Conservation (phyloP, 2,888 invertebrate species). For the Cheiracanthium punctorium region DNA sequence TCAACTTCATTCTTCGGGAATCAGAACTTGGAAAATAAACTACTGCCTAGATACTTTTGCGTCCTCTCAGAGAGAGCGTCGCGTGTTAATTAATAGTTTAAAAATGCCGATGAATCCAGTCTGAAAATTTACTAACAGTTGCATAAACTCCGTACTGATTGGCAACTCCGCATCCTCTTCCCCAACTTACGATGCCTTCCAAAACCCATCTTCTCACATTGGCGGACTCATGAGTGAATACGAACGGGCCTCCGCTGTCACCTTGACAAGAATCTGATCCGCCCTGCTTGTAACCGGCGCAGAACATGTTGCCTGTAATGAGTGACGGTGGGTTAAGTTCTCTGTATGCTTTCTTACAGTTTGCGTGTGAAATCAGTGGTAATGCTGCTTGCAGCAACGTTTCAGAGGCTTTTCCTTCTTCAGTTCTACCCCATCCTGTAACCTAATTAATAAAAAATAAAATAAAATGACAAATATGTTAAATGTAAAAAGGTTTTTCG, state of each 20-base stretch:
- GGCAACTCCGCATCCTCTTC: constrained; percentile 71
- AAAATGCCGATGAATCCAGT: constrained; percentile 71
- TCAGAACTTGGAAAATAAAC: too few species aligned
- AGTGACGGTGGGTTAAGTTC: constrained; percentile 59
- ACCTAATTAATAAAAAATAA: constrained; percentile 54
- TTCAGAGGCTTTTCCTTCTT: constrained; percentile 65
- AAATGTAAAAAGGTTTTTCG: too few species aligned
- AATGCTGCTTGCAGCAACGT: constrained; percentile 70
- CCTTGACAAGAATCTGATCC: constrained; percentile 71
- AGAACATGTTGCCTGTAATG: constrained; percentile 67
- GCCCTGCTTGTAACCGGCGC: constrained; percentile 62
- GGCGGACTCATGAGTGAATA: constrained; percentile 67
- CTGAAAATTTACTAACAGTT: constrained; percentile 65
- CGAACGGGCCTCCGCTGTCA: constrained; percentile 72
- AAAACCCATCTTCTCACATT: constrained; percentile 68
- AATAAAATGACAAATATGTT: too few species aligned
- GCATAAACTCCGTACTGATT: constrained; percentile 72
- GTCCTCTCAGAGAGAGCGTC: too few species aligned
- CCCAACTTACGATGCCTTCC: constrained; percentile 73
- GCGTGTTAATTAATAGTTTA: too few species aligned
- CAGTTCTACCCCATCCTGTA: constrained; percentile 72
- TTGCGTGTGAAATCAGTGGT: constrained; percentile 67
- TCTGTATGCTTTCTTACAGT: constrained; percentile 71
- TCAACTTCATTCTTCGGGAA: too few species aligned
- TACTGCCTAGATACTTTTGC: too few species aligned